Evolutionary conservation across 92 coral and sea anemone species (phyloP).

Genomic region (Hydrozoanthus gracilis): DNA sequence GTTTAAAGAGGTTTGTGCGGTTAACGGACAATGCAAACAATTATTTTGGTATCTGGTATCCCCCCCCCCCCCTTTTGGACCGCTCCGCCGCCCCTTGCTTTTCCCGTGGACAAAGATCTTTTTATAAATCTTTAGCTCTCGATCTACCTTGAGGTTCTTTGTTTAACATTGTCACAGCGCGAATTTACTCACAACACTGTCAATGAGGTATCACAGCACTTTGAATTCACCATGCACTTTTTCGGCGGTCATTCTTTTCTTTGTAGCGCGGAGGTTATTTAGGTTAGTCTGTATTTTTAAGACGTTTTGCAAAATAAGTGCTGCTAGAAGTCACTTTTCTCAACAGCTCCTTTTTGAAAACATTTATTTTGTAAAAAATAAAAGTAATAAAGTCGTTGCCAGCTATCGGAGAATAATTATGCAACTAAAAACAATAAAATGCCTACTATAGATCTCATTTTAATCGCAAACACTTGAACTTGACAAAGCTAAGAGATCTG

Average conservation of each 20-base stretch:
- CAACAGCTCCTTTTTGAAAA: background rate
- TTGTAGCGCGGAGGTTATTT: slow-evolving; percentile 1
- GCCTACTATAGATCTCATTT: background rate
- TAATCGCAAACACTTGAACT: slow-evolving; percentile 6
- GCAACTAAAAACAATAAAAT: slow-evolving; percentile 2
- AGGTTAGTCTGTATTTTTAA: background rate
- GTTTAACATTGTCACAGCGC: slow-evolving; percentile 1
- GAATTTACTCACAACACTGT: slow-evolving; percentile 1
- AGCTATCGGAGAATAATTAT: background rate
- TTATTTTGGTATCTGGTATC: too few relatives aligned
- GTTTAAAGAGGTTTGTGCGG: too few relatives aligned
- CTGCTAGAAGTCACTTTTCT: background rate
- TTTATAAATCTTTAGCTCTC: slow-evolving; percentile 4
- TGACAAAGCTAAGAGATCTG: background rate
- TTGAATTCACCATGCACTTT: background rate
- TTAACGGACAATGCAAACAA: too few relatives aligned
- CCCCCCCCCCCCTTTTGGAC: too few relatives aligned
- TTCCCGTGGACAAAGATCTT: background rate
- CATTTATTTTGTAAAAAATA: background rate
- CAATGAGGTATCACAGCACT: slow-evolving; percentile 1
- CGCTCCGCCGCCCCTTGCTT: too few relatives aligned
- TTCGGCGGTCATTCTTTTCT: slow-evolving; percentile 6
- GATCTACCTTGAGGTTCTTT: slow-evolving; percentile 5
- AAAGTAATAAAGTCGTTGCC: background rate
- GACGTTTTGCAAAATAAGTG: background rate